A percentile compares a stretch with the other conserved stretches of the same genome.
Evolutionary conservation across 2,113 vertebrate genomes (phyloP).

Genomic region (Gobiocypris rarus): DNA sequence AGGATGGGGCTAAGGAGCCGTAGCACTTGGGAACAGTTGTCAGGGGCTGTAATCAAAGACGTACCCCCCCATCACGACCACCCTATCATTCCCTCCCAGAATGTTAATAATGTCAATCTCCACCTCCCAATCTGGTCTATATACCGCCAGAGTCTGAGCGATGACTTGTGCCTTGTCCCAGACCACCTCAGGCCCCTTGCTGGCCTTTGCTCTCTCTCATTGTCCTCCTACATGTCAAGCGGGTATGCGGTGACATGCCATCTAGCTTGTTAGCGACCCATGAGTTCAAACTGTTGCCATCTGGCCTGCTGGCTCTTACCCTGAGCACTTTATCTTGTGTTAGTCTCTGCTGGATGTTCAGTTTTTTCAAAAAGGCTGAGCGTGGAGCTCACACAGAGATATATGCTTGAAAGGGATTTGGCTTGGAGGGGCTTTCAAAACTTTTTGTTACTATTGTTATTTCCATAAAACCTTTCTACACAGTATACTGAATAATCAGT

Average conservation of each 20-base stretch:
- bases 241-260: slow-evolving; percentile 42
- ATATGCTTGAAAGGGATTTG: slow-evolving; percentile 7
- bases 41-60: slow-evolving; percentile 49
- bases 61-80: slow-evolving; percentile 6
- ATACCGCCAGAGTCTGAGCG: slow-evolving; percentile 14
- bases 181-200: slow-evolving; percentile 33
- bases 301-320: slow-evolving; percentile 58
- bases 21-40: slow-evolving; percentile 19
- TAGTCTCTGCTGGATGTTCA: slow-evolving; percentile 39
- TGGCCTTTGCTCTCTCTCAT: slow-evolving; percentile 40
- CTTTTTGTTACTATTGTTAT: background rate
- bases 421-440: background rate
- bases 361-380: slow-evolving; percentile 36
- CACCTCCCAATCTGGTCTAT: slow-evolving; percentile 52
- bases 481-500: background rate
- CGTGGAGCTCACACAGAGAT: slow-evolving; percentile 23
- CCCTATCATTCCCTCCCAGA: slow-evolving; percentile 33
- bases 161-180: slow-evolving; percentile 38
- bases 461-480: background rate
- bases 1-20: background rate
- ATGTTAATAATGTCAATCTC: slow-evolving; percentile 37
- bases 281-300: slow-evolving; percentile 62
- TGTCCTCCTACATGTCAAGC: slow-evolving; percentile 27
- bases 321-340: slow-evolving; percentile 50
- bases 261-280: slow-evolving; percentile 57